A percentile compares a stretch with the other conserved stretches of the same genome.
Conservation (phyloP, 1,140 invertebrate genomes). For the Trinorchestia longiramus region DNA sequence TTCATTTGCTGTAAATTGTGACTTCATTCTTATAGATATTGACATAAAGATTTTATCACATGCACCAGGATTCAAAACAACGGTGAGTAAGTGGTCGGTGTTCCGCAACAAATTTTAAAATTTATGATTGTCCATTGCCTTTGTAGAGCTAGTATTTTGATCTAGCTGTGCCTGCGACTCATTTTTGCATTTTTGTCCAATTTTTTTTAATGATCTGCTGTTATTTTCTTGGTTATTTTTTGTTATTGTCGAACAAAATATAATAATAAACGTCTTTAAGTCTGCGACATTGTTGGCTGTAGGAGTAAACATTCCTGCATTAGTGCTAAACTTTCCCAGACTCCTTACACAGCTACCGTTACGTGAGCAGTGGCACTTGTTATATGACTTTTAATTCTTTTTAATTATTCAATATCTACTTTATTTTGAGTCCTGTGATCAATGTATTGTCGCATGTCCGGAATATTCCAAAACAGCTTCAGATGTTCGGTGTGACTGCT, state of each 20-base stretch:
- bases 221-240: not conserved
- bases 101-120: not conserved
- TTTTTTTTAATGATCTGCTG: no score
- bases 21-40: not conserved
- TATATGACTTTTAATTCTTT: not conserved
- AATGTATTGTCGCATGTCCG: not conserved
- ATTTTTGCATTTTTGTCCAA: not conserved
- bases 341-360: not conserved
- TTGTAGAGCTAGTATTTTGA: not conserved
- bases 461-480: no score
- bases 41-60: not conserved
- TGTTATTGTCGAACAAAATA: not conserved
- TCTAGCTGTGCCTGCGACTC: not conserved
- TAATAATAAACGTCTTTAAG: not conserved
- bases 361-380: not conserved
- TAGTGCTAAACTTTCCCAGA: not conserved
- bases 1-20: not conserved
- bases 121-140: not conserved
- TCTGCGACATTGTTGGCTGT: not conserved
- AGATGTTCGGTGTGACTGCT: no score
- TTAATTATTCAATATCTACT: not conserved
- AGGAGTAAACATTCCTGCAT: not conserved
- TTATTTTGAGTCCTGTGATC: not conserved
- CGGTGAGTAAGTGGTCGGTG: not conserved
- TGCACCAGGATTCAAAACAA: not conserved